Base-by-base conservation (phyloP, 1,140 invertebrate species). In the Scaptomyza pallida region DNA sequence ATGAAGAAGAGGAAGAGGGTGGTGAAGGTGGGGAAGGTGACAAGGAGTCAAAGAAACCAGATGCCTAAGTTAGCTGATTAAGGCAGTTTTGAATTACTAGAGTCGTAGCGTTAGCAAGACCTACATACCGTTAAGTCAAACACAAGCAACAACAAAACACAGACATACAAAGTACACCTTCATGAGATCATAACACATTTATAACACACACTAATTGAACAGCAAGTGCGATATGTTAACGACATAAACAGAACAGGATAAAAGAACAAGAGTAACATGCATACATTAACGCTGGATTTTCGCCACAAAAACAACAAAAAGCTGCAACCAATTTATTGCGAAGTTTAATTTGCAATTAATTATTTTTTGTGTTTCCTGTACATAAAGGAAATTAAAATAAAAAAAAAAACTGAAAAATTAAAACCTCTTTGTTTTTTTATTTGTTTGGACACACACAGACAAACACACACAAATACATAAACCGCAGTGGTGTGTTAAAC, bases 351-450 rank as follows among this genome's bases (percentile, higher is more conserved):
- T 88, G 81, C 81, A 86, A 72, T 81, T 86, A 78, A 86, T 81
- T 81, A 81, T 57, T 74, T n/a, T 86, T 86, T 77, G 85, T 85
- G 81, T 89, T 89, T 89, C 85, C 85, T 89, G 86, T 89, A 89
- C 89, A 89, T 89, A 85, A 89, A 89, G 77, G 85, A 85, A 89
- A 89, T 85, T 85, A 86, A 83, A 85, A 86, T 86, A 86, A 86
- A 86, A 48, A 47, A 50, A 79, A 77, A 50, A 45, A n/a, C 33
- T 0, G 10, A 30, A 4, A 40, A 47, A 45, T 16, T 17, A 5
- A 12, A 8, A 26, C 3, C 5, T 5, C 9, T 13, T 13, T 45
- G 3, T 30, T 16, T 41, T 63, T 6, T 13, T n/a, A n/a, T n/a
- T 41, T 51, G 5, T 33, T 6, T 40, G 10, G 12, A 33, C n/a